Evolutionary conservation across 2,888 invertebrate species (phyloP).

Genomic region (Ophion costatus): DNA sequence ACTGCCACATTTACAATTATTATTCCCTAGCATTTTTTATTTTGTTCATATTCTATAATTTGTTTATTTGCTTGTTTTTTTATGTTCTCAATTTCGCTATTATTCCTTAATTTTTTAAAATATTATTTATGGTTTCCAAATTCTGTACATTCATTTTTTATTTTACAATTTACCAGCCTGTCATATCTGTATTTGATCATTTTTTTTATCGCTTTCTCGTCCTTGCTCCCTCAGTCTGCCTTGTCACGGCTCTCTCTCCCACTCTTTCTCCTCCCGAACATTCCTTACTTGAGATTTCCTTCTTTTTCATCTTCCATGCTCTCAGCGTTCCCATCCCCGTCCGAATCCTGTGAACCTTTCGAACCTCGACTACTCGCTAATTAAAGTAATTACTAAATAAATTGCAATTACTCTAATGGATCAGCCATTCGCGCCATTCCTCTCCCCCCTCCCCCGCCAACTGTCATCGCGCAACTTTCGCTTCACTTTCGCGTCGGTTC

Average conservation of each 20-base stretch:
- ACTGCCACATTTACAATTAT: too few species aligned
- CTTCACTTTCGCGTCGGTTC: constrained; percentile 2
- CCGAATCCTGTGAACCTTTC: constrained; percentile 76
- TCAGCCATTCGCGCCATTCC: constrained; percentile 64
- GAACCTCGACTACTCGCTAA: constrained; percentile 80
- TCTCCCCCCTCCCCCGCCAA: background rate
- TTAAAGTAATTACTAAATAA: constrained; percentile 83
- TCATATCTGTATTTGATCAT: too few species aligned
- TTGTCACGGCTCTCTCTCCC: constrained; percentile 36
- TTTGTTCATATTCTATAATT: too few species aligned
- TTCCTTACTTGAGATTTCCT: constrained; percentile 64
- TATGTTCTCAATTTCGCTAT: too few species aligned
- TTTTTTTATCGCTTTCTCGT: too few species aligned
- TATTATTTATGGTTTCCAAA: too few species aligned
- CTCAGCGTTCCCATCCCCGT: constrained; percentile 65
- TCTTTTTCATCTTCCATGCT: constrained; percentile 63
- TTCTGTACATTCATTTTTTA: too few species aligned
- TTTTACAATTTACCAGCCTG: too few species aligned
- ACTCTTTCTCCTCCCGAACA: constrained; percentile 49
- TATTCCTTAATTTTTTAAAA: too few species aligned
- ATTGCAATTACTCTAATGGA: constrained; percentile 83
- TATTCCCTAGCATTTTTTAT: too few species aligned
- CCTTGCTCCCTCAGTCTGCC: background rate
- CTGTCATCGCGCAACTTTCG: background rate
- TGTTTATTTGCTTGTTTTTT: too few species aligned